These are phyloP conservation scores for Botia kubotai DNA, from an alignment of 2,797 vertebrate species.

Conservation along the genomic window DNA sequence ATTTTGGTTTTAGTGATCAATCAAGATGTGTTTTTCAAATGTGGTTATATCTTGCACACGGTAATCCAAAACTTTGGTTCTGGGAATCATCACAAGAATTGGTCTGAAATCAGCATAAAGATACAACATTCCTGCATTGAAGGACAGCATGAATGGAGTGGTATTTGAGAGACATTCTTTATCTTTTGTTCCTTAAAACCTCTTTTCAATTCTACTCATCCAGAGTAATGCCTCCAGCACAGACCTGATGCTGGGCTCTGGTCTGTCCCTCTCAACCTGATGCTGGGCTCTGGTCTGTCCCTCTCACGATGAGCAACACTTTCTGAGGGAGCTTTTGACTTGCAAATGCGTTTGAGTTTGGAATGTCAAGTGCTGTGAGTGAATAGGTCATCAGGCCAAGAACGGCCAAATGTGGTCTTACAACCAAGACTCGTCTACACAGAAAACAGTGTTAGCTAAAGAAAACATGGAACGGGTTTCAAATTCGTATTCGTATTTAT, in stretches of 20 bases:
- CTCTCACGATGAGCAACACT: slow-evolving; percentile 40
- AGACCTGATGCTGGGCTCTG: slow-evolving; percentile 29
- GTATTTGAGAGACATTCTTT: slow-evolving; percentile 43
- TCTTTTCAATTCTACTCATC: slow-evolving; percentile 24
- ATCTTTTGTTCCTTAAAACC: slow-evolving; percentile 47
- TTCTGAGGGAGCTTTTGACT: slow-evolving; percentile 52
- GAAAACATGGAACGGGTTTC: background rate
- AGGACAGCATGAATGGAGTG: slow-evolving; percentile 9
- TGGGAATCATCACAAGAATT: background rate
- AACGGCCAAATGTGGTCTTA: background rate
- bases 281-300: slow-evolving; percentile 31
- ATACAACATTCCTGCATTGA: background rate
- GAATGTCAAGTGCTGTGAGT: slow-evolving; percentile 28
- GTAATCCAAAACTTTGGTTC: background rate
- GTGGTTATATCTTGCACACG: background rate
- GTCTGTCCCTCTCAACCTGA: slow-evolving; percentile 43
- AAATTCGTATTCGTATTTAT: too few relatives aligned
- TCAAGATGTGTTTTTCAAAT: background rate
- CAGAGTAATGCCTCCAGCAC: slow-evolving; percentile 25
- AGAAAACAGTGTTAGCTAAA: slow-evolving; percentile 17
- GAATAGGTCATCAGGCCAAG: slow-evolving; percentile 14
- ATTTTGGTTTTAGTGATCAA: background rate
- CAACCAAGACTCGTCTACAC: slow-evolving; percentile 1
- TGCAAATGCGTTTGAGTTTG: slow-evolving; percentile 49
- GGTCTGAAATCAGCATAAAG: background rate